Conservation (phyloP, 92 coral and sea anemone species). For the Palythoa caribaeorum region DNA sequence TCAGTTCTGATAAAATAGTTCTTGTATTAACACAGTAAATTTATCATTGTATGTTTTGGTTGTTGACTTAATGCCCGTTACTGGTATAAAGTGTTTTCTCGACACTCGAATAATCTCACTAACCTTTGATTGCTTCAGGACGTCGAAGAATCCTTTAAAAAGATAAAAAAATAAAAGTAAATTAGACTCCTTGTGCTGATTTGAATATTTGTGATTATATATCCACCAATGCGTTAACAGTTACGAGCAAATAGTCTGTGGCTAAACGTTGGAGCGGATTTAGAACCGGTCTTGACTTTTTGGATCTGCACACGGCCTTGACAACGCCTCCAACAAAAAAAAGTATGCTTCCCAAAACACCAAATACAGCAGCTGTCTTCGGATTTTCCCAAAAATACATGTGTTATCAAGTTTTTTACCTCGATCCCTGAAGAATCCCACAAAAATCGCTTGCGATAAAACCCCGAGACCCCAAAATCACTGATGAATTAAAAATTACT, state of each 20-base stretch:
- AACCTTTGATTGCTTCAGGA: constrained; percentile 42
- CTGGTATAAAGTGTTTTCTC: background rate
- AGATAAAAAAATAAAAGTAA: background rate
- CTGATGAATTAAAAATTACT: constrained; percentile 52
- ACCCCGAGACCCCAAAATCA: constrained; percentile 26
- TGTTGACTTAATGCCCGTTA: background rate
- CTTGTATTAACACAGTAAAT: no score
- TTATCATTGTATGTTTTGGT: background rate
- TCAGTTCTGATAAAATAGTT: no score
- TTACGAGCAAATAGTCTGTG: background rate
- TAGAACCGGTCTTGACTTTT: background rate
- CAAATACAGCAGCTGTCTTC: background rate
- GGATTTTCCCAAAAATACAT: background rate
- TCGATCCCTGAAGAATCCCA: constrained; percentile 54
- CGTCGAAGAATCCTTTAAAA: constrained; percentile 42
- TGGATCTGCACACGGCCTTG: background rate
- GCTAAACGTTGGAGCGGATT: background rate
- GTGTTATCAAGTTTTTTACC: constrained; percentile 31
- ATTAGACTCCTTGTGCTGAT: constrained; percentile 3
- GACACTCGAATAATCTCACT: background rate
- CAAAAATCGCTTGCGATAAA: constrained; percentile 45
- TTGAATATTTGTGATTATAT: background rate
- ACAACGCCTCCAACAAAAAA: constrained; percentile 8
- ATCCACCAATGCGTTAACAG: background rate
- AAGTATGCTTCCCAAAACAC: background rate